A percentile compares a stretch with the other conserved stretches of the same genome.
phyloP scores from a whole-genome alignment of 2,113 vertebrate genomes.

The Platichthys flesus region DNA sequence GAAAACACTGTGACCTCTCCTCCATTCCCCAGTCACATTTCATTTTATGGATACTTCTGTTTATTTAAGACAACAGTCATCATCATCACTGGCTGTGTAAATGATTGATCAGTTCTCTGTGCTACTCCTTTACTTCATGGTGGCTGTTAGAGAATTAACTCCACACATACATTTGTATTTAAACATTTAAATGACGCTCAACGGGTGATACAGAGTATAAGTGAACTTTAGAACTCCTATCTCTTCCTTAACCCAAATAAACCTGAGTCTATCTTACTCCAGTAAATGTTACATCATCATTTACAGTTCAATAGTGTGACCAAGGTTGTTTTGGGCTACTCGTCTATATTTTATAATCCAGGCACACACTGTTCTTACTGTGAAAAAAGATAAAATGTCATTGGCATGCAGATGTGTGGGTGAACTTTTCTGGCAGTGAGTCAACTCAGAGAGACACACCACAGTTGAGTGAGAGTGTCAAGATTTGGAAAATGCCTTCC shows the following conservation, averaged over 20 bases:
- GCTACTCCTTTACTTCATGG: slow-evolving; percentile 1
- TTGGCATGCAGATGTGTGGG: no score
- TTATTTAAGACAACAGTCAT: slow-evolving; percentile 23
- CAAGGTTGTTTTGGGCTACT: background rate
- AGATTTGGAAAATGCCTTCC: no score
- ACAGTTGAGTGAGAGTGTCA: no score
- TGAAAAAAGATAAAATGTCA: no score
- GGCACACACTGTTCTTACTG: no score
- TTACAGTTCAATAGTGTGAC: background rate
- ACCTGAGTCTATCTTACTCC: background rate
- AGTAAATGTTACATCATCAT: background rate
- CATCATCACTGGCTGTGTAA: background rate
- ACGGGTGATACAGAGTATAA: background rate
- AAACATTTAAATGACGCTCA: background rate
- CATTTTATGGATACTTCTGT: slow-evolving; percentile 20
- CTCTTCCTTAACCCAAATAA: background rate
- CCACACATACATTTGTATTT: background rate
- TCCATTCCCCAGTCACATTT: slow-evolving; percentile 21
- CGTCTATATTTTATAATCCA: background rate
- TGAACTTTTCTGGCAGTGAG: no score
- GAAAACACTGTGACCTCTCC: slow-evolving; percentile 21
- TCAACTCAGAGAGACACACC: no score
- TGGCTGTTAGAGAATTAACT: slow-evolving; percentile 2
- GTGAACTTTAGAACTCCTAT: slow-evolving; percentile 10
- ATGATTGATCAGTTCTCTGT: slow-evolving; percentile 8